phyloP scores from a whole-genome alignment of 2,113 vertebrate genomes.

The Amazona vittata region DNA sequence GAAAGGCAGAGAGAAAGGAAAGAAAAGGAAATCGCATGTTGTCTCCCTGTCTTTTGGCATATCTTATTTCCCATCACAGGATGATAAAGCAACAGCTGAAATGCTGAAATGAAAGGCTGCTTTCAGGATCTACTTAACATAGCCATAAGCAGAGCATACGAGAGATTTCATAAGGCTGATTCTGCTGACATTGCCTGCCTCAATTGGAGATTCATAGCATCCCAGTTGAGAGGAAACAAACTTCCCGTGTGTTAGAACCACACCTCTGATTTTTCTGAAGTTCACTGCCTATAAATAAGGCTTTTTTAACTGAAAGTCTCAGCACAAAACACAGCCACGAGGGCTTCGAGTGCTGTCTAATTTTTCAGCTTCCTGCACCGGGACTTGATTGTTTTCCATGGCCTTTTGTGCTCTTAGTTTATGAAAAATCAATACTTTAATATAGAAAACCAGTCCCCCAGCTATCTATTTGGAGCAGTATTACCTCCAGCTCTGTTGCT shows the following conservation, averaged over 20 bases:
- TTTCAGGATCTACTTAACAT: background rate
- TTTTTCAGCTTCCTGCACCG: slow-evolving; percentile 53
- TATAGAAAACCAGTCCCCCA: slow-evolving; percentile 66
- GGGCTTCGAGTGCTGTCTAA: slow-evolving; percentile 35
- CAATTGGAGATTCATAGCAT: background rate
- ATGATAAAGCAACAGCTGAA: slow-evolving; percentile 13
- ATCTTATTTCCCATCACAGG: slow-evolving; percentile 31
- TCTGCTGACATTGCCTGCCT: background rate
- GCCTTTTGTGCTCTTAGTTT: slow-evolving; percentile 71
- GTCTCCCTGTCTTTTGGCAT: background rate
- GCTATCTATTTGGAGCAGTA: slow-evolving; percentile 58
- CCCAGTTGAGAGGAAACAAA: background rate
- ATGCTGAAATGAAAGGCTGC: background rate
- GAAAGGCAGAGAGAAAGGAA: slow-evolving; percentile 10
- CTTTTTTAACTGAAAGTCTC: background rate
- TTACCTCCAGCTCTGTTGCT: slow-evolving; percentile 8
- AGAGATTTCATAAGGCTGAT: background rate
- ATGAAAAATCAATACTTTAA: slow-evolving; percentile 78
- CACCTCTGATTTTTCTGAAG: slow-evolving; percentile 27
- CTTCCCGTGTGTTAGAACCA: background rate
- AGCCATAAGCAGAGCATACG: background rate
- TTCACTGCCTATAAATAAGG: slow-evolving; percentile 3
- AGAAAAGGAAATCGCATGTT: background rate
- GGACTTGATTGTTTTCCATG: slow-evolving; percentile 69
- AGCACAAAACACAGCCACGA: background rate